phyloP scores from a whole-genome alignment of 2,797 vertebrate species.

The Prionace glauca region DNA sequence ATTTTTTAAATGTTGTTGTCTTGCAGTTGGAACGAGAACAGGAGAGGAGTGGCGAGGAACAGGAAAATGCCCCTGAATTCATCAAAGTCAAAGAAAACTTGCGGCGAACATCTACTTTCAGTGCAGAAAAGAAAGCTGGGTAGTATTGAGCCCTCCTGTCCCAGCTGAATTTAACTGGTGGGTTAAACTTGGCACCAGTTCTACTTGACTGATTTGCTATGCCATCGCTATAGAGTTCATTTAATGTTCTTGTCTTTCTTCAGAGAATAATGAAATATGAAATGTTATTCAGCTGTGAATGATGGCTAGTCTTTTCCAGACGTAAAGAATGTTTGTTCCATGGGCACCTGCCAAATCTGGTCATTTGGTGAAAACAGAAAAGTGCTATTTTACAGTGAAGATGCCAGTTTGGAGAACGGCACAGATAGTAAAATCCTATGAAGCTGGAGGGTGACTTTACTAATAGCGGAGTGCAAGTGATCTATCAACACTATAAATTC shows the following conservation, averaged over 20 bases:
- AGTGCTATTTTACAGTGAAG: neutral
- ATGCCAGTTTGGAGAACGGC: neutral
- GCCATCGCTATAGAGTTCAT: constrained; percentile 22
- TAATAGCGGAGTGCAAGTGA: neutral
- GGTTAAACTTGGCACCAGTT: neutral
- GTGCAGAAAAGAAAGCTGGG: constrained; percentile 64
- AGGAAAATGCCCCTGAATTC: constrained; percentile 78
- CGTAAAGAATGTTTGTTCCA: neutral
- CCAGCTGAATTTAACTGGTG: neutral
- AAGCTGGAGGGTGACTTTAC: neutral
- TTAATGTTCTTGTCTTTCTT: constrained; percentile 26
- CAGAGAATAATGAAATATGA: neutral
- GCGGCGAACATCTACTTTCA: constrained; percentile 66
- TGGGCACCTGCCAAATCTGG: neutral
- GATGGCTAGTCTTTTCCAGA: constrained; percentile 17
- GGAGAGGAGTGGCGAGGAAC: constrained; percentile 57
- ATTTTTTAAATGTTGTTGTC: constrained; percentile 22
- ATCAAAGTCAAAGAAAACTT: constrained; percentile 91
- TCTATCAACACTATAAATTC: neutral
- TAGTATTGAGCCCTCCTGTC: constrained; percentile 49
- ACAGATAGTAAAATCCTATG: neutral
- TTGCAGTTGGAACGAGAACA: constrained; percentile 68
- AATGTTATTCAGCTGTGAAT: neutral
- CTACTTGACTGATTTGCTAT: constrained; percentile 24
- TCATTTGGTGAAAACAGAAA: neutral